Evolutionary conservation across 2,888 invertebrate genomes (phyloP).

Genomic region (Acholoe squamosa): DNA sequence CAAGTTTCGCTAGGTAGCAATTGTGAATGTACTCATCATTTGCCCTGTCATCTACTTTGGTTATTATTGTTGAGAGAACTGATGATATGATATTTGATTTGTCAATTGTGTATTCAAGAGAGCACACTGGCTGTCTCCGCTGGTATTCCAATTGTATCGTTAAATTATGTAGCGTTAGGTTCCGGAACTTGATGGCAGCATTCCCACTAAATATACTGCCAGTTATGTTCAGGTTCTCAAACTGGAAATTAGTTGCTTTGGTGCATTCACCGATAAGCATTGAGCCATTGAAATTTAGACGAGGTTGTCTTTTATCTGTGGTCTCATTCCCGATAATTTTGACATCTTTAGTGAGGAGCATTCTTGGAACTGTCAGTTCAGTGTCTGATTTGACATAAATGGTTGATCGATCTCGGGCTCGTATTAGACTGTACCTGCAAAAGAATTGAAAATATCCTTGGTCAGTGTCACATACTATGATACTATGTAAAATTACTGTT

Average conservation of each 20-base stretch:
- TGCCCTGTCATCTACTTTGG: background rate
- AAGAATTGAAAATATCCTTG: background rate
- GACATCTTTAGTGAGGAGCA: background rate
- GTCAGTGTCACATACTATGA: too few species aligned
- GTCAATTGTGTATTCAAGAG: background rate
- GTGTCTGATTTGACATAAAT: background rate
- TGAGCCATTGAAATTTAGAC: background rate
- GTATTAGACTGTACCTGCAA: background rate
- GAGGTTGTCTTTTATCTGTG: background rate
- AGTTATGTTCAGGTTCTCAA: background rate
- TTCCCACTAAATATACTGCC: background rate
- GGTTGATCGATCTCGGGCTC: background rate
- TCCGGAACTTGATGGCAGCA: background rate
- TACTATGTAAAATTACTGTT: too few species aligned
- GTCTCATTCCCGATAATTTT: background rate
- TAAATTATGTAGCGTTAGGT: background rate
- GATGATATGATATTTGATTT: background rate
- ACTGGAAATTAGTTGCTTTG: background rate
- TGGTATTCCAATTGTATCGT: background rate
- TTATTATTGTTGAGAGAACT: background rate
- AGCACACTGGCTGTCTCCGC: background rate
- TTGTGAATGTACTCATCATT: constrained; percentile 33
- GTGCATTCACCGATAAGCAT: background rate
- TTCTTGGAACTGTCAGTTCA: background rate
- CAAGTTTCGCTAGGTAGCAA: background rate